Percentiles rank a stretch among this genome's conserved stretches.
These are phyloP conservation scores for Empidonax alnorum DNA, from an alignment of 2,113 vertebrate species.

Conservation along the genomic window DNA sequence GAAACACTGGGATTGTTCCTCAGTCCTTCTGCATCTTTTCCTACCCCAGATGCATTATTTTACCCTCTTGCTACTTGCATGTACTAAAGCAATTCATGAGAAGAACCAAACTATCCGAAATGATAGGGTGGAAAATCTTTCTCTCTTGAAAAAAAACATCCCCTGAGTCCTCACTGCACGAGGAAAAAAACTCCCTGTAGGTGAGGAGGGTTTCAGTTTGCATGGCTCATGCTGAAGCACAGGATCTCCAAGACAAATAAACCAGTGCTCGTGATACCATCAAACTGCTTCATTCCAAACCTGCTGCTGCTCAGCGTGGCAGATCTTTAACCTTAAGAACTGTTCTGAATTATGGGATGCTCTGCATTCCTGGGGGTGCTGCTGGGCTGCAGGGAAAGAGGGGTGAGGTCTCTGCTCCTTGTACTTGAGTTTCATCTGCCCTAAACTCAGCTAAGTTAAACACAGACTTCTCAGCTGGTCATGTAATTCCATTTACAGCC, in stretches of 20 bases:
- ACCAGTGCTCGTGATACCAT: neutral
- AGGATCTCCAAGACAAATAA: neutral
- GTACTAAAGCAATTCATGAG: neutral
- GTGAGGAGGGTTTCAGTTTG: neutral
- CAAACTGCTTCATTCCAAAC: conserved; percentile 1
- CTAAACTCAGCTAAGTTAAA: neutral
- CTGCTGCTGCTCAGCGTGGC: conserved; percentile 9
- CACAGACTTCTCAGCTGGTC: neutral
- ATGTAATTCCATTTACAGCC: neutral
- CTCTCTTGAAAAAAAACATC: neutral
- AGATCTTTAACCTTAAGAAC: neutral
- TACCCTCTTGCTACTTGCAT: neutral
- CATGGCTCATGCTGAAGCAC: neutral
- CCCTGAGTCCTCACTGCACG: neutral
- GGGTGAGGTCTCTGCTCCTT: neutral
- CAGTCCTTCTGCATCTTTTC: neutral
- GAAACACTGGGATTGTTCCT: neutral
- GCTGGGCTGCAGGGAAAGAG: neutral
- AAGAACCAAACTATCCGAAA: neutral
- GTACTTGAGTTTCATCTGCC: neutral
- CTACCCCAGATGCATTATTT: neutral
- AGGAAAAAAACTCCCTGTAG: neutral
- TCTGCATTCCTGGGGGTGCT: neutral
- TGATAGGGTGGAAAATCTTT: neutral
- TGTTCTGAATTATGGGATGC: neutral